Evolutionary conservation across 2,113 vertebrate genomes (phyloP), one percentile per base, ranked within the genome.

Genomic region (Nerophis ophidion): DNA sequence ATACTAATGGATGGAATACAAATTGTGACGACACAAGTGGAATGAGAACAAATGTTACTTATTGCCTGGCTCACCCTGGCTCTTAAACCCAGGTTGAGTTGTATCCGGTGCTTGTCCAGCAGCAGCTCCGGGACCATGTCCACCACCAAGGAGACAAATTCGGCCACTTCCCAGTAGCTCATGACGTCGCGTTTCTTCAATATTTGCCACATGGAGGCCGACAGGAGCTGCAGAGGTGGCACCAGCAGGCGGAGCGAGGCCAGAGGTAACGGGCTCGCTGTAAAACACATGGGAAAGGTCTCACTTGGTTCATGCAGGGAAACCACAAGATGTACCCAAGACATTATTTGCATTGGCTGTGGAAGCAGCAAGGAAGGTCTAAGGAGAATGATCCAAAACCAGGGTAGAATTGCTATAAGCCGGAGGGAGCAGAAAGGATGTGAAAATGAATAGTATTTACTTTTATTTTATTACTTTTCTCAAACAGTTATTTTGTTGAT

Each of bases 1-100:
- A 59, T 80, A 87, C 88, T 89, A 66, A 60, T 38, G 16, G 11
- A 26, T n/a, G 8, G 33, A 57, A 60, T 57, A 44, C 0, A 57
- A 6, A 17, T 13, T 14, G n/a, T 1, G 6, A 53, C 26, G 13
- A 42, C 12, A 4, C 6, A 34, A 4, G 14, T 48, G 9, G 16
- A 0, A 35, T 57, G 2, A 50, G 44, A 65, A 16, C 2, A 26
- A 1, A 44, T 26, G 14, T 61, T 3, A 46, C 5, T 12, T 1
- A 40, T 59, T 5, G 19, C 13, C 1, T 8, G 36, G 70, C 81
- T 57, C 79, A 92, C 92, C 87, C 87, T 88, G 38, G 90, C 90
- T 70, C 87, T 84, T 47, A 93, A 76, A 4, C 91, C 91, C 68
- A 91, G 58, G 44, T 75, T 80, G 4, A 93, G 85, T 2, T 89